These are phyloP conservation scores for Ochropleura leucogaster DNA, from an alignment of 2,888 invertebrate genomes.

Conservation along the genomic window DNA sequence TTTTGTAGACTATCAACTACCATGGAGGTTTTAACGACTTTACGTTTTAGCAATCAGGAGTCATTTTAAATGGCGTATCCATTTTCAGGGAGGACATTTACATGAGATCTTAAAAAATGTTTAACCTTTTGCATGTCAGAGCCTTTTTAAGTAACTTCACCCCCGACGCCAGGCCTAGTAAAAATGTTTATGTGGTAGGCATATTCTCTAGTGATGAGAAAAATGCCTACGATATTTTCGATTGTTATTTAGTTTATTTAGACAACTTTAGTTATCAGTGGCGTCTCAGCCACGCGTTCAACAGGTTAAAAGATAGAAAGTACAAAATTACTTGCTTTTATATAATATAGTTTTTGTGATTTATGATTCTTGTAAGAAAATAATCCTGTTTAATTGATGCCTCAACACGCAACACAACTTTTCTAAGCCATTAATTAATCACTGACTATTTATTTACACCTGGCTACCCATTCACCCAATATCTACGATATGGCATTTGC, in stretches of 20 bases:
- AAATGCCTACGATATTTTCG: too few relatives aligned
- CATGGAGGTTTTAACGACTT: background rate
- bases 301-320: background rate
- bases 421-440: slow-evolving; percentile 42
- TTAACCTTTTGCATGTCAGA: background rate
- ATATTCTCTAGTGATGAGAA: too few relatives aligned
- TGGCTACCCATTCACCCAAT: slow-evolving; percentile 39
- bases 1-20: slow-evolving; percentile 14
- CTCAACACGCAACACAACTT: slow-evolving; percentile 27
- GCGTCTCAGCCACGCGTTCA: too few relatives aligned
- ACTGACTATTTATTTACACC: slow-evolving; percentile 25
- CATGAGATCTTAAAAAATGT: background rate
- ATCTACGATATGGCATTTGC: slow-evolving; percentile 43
- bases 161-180: too few relatives aligned
- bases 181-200: too few relatives aligned
- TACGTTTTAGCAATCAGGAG: background rate
- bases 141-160: too few relatives aligned
- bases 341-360: slow-evolving; percentile 1
- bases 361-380: slow-evolving; percentile 13
- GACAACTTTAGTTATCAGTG: too few relatives aligned
- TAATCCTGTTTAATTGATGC: slow-evolving; percentile 31
- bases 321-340: background rate
- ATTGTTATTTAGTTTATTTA: too few relatives aligned
- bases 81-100: background rate
- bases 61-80: too few relatives aligned